Evolutionary conservation across 2,113 vertebrate genomes (phyloP).

Genomic region (Aptenodytes patagonicus): DNA sequence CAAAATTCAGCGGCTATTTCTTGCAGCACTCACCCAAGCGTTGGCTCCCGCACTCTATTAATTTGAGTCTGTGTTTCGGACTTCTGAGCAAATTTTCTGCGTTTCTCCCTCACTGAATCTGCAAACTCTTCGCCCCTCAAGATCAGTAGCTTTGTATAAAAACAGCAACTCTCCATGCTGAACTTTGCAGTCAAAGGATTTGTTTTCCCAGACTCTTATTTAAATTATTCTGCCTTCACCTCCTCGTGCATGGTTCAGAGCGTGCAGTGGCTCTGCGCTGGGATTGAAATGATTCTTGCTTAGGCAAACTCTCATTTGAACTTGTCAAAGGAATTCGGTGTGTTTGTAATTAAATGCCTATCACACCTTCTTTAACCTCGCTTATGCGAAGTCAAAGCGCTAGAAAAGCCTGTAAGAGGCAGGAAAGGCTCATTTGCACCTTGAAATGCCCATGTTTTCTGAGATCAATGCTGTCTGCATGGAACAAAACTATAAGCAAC

Average conservation of each 20-base stretch:
- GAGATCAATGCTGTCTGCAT: neutral
- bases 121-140: neutral
- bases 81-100: slow-evolving; percentile 6
- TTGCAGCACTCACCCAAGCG: slow-evolving; percentile 9
- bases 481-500: neutral
- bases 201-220: neutral
- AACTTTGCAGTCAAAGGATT: slow-evolving; percentile 31
- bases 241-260: neutral
- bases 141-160: neutral
- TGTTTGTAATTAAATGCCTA: slow-evolving; percentile 54
- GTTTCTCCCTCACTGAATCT: neutral
- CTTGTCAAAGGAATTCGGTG: slow-evolving; percentile 27
- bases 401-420: slow-evolving; percentile 26
- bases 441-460: slow-evolving; percentile 1
- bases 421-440: slow-evolving; percentile 32
- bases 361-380: slow-evolving; percentile 52
- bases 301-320: slow-evolving; percentile 43
- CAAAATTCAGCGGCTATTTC: neutral
- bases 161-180: neutral
- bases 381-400: neutral
- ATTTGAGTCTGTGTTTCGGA: neutral
- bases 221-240: slow-evolving; percentile 3
- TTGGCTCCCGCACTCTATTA: neutral
- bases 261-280: neutral
- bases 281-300: neutral